A percentile compares a stretch with the other conserved stretches of the same genome.
These are phyloP conservation scores for Myopa tessellatipennis DNA, from an alignment of 2,888 invertebrate genomes.

Conservation along the genomic window DNA sequence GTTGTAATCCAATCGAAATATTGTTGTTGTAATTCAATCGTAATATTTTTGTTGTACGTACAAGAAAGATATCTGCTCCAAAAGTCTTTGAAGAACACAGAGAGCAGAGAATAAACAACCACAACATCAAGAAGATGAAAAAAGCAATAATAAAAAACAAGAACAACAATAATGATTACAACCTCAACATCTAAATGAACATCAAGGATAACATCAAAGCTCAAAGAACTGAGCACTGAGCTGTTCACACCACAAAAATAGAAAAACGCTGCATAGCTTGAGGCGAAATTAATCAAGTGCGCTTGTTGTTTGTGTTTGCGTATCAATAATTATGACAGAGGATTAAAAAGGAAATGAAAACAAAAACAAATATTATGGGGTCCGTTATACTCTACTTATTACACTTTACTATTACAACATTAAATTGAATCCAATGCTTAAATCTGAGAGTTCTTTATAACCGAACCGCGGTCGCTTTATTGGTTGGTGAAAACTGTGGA, in stretches of 20 bases:
- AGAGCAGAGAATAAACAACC: not conserved
- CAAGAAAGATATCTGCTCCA: not conserved
- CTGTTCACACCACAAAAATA: not conserved
- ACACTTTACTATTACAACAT: no score
- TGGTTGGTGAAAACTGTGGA: no score
- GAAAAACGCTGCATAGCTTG: slow-evolving; percentile 36
- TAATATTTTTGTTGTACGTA: not conserved
- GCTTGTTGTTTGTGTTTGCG: slow-evolving; percentile 13
- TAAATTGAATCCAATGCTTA: no score
- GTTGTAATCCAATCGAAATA: not conserved
- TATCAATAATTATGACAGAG: slow-evolving; percentile 21
- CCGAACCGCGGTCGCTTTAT: no score
- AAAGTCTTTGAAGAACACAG: not conserved
- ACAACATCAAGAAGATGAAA: not conserved
- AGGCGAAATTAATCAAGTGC: slow-evolving; percentile 46
- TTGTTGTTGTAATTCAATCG: not conserved
- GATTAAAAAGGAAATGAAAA: not conserved
- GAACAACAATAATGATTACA: slow-evolving; percentile 7
- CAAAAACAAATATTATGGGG: no score
- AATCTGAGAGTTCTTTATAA: no score
- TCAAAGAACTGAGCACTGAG: not conserved
- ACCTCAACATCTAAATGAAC: not conserved
- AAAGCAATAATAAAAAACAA: not conserved
- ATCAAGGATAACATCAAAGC: slow-evolving; percentile 10
- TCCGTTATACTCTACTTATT: no score